Evolutionary conservation across 2,797 vertebrate species (phyloP), one percentile per base, ranked within the genome.

Genomic region (Chloroceryle inda): DNA sequence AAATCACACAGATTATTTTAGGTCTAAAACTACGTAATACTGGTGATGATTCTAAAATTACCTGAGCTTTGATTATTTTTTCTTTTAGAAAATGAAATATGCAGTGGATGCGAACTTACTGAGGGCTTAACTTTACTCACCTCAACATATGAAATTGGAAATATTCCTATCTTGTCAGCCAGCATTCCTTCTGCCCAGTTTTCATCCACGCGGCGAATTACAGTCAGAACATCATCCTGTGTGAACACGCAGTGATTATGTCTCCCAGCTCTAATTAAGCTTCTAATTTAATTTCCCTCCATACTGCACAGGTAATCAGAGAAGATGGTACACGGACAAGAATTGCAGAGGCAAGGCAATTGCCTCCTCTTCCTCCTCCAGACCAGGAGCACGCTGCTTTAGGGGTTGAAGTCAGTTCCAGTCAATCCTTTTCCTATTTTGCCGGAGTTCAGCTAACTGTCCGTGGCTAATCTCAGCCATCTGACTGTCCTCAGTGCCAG

Each of bases 121-220:
- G 38, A 91, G 27, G 16, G 75, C 29, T 8, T 18, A 69, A 37
- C 53, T 88, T 72, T 66, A 96, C 98, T 99, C 97, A 99, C 99
- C 99, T 99, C 99, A 52, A 99, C 99, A 55, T 99, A 99, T 0
- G 99, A 99, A 96, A 99, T 99, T 44, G 99, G 99, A 92, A 99
- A 99, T 98, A 99, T 99, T 97, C 99, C 99, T 98, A 99, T 99
- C 98, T 99, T 99, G 97, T 99, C 99, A 95, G 99, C 99, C 98
- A 99, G 98, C 99, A 99, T 99, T 97, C 99, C 99, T 98, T 99
- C 99, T 40, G 99, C 99, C 99, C 99, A 99, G 98, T 99, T 99
- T 95, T 99, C 99, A 97, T 99, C 99, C 96, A 99, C 99, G 87
- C 99, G 98, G 69, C 99, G 99, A 98, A 99, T 99, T 97, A 99